These are phyloP conservation scores for Ictalurus punctatus DNA, from an alignment of 2,113 vertebrate species.

Conservation along the genomic window DNA sequence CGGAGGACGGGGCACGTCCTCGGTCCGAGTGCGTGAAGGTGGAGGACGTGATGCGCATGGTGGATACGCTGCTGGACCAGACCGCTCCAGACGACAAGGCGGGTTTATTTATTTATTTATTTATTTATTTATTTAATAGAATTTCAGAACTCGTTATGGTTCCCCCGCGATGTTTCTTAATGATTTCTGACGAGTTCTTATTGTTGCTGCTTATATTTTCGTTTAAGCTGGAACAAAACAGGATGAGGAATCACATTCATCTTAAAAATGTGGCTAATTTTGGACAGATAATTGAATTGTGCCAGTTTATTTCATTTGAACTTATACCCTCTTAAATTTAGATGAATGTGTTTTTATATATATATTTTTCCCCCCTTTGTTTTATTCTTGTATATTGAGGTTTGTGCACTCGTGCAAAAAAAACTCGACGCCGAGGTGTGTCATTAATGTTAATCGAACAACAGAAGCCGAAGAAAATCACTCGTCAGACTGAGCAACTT, in stretches of 20 bases:
- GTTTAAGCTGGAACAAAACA: no score
- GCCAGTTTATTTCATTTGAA: no score
- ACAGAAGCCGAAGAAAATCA: no score
- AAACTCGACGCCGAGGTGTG: no score
- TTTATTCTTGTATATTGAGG: neutral
- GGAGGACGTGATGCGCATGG: slow-evolving; percentile 80
- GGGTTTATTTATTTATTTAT: neutral
- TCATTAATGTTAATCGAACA: no score
- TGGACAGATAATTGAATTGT: neutral
- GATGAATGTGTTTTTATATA: no score
- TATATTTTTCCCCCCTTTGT: neutral
- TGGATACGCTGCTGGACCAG: slow-evolving; percentile 82
- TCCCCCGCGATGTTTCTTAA: no score
- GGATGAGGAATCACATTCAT: neutral
- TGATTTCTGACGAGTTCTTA: no score
- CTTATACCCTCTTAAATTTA: no score
- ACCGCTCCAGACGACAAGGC: slow-evolving; percentile 58
- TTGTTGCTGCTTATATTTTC: no score
- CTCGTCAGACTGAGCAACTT: no score
- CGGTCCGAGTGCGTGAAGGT: slow-evolving; percentile 67
- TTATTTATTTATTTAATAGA: neutral
- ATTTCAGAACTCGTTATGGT: neutral
- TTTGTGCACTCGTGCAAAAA: neutral
- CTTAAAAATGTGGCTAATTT: neutral
- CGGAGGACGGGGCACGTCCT: slow-evolving; percentile 40